A percentile compares a stretch with the other conserved stretches of the same genome.
Evolutionary conservation across 2,888 invertebrate genomes (phyloP).

Genomic region (Enchytraeus crypticus): DNA sequence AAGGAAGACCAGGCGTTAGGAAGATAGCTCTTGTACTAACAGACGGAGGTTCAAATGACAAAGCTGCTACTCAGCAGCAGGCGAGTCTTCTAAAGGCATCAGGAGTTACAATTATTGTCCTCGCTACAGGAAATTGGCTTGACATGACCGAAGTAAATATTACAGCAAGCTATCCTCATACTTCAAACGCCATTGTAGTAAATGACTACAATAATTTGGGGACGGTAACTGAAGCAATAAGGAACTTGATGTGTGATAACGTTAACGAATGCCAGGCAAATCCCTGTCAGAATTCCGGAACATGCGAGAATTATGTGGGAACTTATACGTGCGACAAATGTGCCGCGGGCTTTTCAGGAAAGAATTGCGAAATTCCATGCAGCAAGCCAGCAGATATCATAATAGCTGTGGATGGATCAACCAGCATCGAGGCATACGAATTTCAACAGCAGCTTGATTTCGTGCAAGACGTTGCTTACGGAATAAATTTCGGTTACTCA

Average conservation of each 20-base stretch:
- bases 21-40: not conserved
- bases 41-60: slow-evolving; percentile 6
- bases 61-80: not conserved
- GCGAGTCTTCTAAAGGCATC: not conserved
- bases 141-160: not conserved
- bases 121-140: slow-evolving; percentile 2
- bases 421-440: slow-evolving; percentile 7
- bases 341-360: not conserved
- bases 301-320: not conserved
- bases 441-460: slow-evolving; percentile 1
- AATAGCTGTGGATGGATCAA: slow-evolving; percentile 32
- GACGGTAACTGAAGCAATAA: not conserved
- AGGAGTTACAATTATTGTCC: not conserved
- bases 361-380: slow-evolving; percentile 21
- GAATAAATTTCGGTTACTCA: not conserved
- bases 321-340: not conserved
- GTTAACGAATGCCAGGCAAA: not conserved
- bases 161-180: not conserved
- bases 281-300: not conserved
- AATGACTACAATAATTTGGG: not conserved
- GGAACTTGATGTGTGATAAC: not conserved
- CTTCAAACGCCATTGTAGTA: not conserved
- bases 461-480: not conserved
- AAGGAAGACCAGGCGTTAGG: not conserved
- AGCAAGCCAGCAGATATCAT: slow-evolving; percentile 36